Evolutionary conservation across 2,888 invertebrate species (phyloP), one percentile per base, ranked within the genome.

Genomic region (Agonopterix arenella): DNA sequence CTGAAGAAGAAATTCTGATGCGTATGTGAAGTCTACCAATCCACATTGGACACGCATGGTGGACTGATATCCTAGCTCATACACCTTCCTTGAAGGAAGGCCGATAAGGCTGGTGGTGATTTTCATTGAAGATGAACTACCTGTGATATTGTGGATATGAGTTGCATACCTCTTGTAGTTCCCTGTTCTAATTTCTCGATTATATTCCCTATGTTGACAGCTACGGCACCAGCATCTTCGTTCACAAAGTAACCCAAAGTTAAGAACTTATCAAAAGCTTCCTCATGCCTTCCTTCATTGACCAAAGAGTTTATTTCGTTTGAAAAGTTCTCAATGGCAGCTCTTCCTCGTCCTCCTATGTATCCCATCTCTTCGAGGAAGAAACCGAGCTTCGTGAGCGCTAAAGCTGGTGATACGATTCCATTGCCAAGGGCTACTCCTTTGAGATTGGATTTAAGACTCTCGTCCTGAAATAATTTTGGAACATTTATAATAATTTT

Each of bases 351-450:
- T 38, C 82, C 83, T 70, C 96, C 95, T 11, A 96, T 90, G 66
- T 94, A 90, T 2, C 92, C 94, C 80, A 84, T 70, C 52, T 88
- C 83, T 54, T 86, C 84, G 2, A 89, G 71, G 56, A 88, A 89
- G 58, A 82, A 83, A 2, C 86, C 84, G 4, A 89, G 73, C 58
- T 80, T 77, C 0, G 78, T 76, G 36, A 86, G 62, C 1, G 68
- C 74, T 10, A 77, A 41, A 2, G 80, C 74, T 5, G 97, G 96
- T 0, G 96, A 94, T 47, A 97, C 93, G 93, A 97, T 95, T 0
- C 95, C 93, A 76, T 97, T 96, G 2, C 96, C 96, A 52, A 97
- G 79, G 2, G 92, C 93, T 8, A 97, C 91, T 1, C 96, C 96
- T 66, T 90, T 89, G 50, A 97, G 89, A 62, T 94, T 93, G 56